Evolutionary conservation across 2,113 vertebrate species (phyloP).

Genomic region (Oreochromis spilurus): DNA sequence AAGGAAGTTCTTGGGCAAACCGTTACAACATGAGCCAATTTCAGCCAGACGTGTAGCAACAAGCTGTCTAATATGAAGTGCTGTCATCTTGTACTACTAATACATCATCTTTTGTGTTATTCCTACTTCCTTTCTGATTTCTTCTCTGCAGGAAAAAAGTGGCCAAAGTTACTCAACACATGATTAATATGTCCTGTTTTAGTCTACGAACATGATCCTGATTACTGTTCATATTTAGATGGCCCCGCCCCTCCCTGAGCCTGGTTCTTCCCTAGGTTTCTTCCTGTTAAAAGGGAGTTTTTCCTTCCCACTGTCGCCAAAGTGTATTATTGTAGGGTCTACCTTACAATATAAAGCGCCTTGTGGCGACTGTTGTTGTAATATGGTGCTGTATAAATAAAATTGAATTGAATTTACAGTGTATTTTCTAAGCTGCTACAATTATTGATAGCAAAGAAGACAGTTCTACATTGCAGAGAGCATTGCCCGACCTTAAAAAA

Average conservation of each 20-base stretch:
- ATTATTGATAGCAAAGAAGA: not conserved
- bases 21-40: not conserved
- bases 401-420: not conserved
- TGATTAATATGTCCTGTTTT: not conserved
- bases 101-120: not conserved
- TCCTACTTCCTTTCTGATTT: not conserved
- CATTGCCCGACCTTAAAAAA: not conserved
- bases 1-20: not conserved
- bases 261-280: accelerated
- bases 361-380: not conserved
- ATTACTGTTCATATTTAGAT: not conserved
- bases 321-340: not conserved
- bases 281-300: not conserved
- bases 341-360: not conserved
- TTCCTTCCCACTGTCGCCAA: not conserved
- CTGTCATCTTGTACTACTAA: not conserved
- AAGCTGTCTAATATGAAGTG: not conserved
- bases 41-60: not conserved
- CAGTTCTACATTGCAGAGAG: not conserved
- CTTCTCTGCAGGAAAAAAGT: not conserved
- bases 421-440: not conserved
- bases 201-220: not conserved
- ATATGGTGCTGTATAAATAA: not conserved
- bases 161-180: not conserved
- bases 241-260: not conserved